These are phyloP conservation scores for Ibidorhyncha struthersii DNA, from an alignment of 2,113 vertebrate genomes.

Conservation along the genomic window DNA sequence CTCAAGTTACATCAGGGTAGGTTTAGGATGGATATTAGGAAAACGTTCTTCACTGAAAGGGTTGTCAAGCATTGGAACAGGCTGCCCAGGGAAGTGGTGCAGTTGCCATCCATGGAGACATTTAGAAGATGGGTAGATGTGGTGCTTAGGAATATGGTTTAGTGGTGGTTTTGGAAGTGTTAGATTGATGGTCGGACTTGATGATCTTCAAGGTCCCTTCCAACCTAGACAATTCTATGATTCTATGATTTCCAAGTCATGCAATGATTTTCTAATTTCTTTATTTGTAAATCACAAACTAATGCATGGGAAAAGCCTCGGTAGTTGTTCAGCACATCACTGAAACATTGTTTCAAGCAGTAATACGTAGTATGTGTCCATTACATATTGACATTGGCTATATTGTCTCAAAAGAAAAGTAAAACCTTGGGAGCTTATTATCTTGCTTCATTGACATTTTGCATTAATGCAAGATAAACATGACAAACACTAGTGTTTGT, in stretches of 20 bases:
- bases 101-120: no score
- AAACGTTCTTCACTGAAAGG: no score
- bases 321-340: not conserved
- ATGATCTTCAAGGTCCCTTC: no score
- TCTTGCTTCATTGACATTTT: not conserved
- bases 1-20: no score
- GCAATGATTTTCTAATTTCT: not conserved
- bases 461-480: not conserved
- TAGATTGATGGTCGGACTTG: no score
- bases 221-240: no score
- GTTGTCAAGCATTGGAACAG: no score
- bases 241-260: not conserved
- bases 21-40: no score
- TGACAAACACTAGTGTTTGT: fast-evolving
- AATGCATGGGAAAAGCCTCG: not conserved
- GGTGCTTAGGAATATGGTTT: no score
- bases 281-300: not conserved
- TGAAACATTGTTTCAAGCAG: not conserved
- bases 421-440: not conserved
- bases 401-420: not conserved
- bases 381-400: not conserved
- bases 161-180: no score
- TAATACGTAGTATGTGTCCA: not conserved
- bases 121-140: no score
- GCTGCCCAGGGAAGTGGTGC: no score